phyloP scores from a whole-genome alignment of 30 jellyfish, hydroid and myxozoan species.

The Aurelia aurita region DNA sequence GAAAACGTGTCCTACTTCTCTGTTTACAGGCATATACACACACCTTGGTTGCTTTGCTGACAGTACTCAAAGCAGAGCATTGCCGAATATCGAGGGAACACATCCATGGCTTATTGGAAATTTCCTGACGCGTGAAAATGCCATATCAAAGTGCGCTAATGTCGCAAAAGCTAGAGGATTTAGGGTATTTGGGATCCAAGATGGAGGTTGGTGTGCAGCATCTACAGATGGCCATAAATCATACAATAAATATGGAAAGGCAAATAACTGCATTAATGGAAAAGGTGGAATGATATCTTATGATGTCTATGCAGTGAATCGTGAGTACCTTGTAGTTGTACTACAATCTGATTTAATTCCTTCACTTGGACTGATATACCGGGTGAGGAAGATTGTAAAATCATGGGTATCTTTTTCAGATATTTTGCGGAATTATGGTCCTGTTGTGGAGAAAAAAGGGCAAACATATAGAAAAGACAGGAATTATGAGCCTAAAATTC shows the following conservation, averaged over 20 bases:
- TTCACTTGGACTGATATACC: too few relatives aligned
- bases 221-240: slow-evolving; percentile 67
- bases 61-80: slow-evolving; percentile 38
- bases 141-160: slow-evolving; percentile 79
- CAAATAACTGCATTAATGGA: slow-evolving; percentile 80
- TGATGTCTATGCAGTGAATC: slow-evolving; percentile 75
- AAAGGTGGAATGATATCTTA: slow-evolving; percentile 92
- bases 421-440: too few relatives aligned
- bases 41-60: slow-evolving; percentile 95
- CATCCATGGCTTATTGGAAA: slow-evolving; percentile 82
- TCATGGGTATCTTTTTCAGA: too few relatives aligned
- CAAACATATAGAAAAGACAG: too few relatives aligned
- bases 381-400: too few relatives aligned
- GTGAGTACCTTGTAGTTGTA: slow-evolving; percentile 55
- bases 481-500: too few relatives aligned
- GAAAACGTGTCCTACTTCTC: too few relatives aligned
- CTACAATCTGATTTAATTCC: too few relatives aligned
- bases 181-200: slow-evolving; percentile 89
- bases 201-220: slow-evolving; percentile 96
- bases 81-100: slow-evolving; percentile 78
- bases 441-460: too few relatives aligned
- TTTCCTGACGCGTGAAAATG: slow-evolving; percentile 81
- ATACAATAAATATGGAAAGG: slow-evolving; percentile 73
- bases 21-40: slow-evolving; percentile 50
- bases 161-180: slow-evolving; percentile 74